Evolutionary conservation across 2,888 invertebrate genomes (phyloP).

Genomic region (Cylindroiulus punctatus): DNA sequence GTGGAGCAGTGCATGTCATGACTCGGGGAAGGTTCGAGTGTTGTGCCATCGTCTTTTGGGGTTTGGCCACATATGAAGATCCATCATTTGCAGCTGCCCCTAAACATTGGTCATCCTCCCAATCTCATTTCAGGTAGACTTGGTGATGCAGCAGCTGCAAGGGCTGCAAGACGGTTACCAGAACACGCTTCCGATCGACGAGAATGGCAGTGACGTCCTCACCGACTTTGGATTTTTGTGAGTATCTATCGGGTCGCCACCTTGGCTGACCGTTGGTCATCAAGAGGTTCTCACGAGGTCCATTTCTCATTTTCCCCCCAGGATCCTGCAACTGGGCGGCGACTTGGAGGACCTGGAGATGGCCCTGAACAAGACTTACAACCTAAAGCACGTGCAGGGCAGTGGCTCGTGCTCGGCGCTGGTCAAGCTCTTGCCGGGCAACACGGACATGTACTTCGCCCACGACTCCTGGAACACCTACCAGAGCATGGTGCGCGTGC

Average conservation of each 20-base stretch:
- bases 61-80: too few species aligned
- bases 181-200: conserved; percentile 71
- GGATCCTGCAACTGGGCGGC: conserved; percentile 78
- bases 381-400: conserved; percentile 64
- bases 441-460: conserved; percentile 74
- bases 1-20: too few species aligned
- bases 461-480: conserved; percentile 83
- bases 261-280: neutral
- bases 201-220: neutral
- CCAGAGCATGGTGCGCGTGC: conserved; percentile 81
- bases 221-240: conserved; percentile 59
- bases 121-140: conserved; percentile 43
- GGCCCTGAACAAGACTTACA: conserved; percentile 62
- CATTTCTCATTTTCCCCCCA: conserved; percentile 61
- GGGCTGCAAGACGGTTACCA: conserved; percentile 71
- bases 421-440: conserved; percentile 73
- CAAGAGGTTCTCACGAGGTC: neutral
- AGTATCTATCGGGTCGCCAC: conserved; percentile 44
- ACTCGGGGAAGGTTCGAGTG: too few species aligned
- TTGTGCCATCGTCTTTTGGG: too few species aligned
- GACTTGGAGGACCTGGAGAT: conserved; percentile 78
- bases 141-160: neutral
- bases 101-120: neutral
- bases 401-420: conserved; percentile 75
- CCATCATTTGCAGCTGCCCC: too few species aligned